phyloP scores from a whole-genome alignment of 2,797 vertebrate genomes.

The Morelia viridis region DNA sequence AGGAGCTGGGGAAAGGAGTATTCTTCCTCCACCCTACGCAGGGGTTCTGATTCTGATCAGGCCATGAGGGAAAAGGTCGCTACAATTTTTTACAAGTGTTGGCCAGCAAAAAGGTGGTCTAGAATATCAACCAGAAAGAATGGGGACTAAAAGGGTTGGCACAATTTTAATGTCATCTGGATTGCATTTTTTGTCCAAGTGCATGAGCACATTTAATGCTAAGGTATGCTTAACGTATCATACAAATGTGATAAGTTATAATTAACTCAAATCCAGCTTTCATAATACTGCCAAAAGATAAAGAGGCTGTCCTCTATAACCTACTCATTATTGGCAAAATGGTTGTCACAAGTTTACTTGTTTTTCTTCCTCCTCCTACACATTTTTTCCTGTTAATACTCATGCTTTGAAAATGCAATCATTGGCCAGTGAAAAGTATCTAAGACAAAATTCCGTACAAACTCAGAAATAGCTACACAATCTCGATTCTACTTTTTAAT shows the following conservation, averaged over 20 bases:
- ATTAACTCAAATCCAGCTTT: neutral
- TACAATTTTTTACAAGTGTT: neutral
- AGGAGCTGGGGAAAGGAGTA: neutral
- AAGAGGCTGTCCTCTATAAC: neutral
- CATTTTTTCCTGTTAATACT: constrained; percentile 9
- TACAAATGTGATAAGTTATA: neutral
- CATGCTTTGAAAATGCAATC: constrained; percentile 14
- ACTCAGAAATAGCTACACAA: neutral
- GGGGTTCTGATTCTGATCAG: neutral
- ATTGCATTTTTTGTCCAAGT: neutral
- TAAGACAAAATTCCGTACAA: neutral
- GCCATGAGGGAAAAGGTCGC: neutral
- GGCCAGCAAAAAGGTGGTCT: neutral
- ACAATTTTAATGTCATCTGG: neutral
- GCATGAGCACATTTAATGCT: neutral
- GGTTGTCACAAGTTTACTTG: neutral
- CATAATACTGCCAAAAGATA: neutral
- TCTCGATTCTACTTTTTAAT: constrained; percentile 13
- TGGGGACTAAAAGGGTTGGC: neutral
- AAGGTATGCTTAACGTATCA: neutral
- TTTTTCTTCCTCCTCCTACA: constrained; percentile 16
- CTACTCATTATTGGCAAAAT: constrained; percentile 1
- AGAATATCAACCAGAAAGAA: neutral
- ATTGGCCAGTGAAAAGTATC: neutral
- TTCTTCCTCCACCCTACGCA: neutral